phyloP scores from a whole-genome alignment of 2,888 invertebrate genomes.

The Caenorhabditis doughertyi region DNA sequence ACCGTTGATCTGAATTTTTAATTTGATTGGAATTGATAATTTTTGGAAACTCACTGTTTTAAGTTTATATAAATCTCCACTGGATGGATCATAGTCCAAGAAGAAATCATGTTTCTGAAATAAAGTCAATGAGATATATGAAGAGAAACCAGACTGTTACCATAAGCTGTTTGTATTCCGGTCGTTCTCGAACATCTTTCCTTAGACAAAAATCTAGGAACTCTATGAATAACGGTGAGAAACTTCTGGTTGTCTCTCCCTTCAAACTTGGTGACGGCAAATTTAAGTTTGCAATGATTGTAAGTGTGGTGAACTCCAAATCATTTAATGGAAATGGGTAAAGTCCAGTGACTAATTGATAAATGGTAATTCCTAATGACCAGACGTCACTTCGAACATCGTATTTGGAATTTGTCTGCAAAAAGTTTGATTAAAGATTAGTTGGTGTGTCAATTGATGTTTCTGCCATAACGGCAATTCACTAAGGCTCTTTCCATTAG shows the following conservation, averaged over 20 bases:
- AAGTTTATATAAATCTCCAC: slow-evolving; percentile 30
- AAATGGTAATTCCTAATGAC: slow-evolving; percentile 90
- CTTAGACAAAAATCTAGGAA: slow-evolving; percentile 78
- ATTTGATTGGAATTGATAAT: neutral
- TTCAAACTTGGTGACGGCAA: slow-evolving; percentile 53
- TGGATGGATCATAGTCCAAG: slow-evolving; percentile 36
- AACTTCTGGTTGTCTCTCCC: slow-evolving; percentile 59
- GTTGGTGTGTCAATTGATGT: too few species aligned
- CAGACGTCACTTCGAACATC: slow-evolving; percentile 99
- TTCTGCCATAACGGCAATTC: too few species aligned
- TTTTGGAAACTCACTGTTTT: slow-evolving; percentile 18
- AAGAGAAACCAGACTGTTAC: too few species aligned
- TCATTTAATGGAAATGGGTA: slow-evolving; percentile 64
- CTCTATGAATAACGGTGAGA: slow-evolving; percentile 73
- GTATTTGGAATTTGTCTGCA: slow-evolving; percentile 86
- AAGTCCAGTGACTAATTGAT: slow-evolving; percentile 95
- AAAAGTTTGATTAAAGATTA: neutral
- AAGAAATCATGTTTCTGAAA: slow-evolving; percentile 56
- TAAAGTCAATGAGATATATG: too few species aligned
- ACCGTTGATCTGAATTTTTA: slow-evolving; percentile 37
- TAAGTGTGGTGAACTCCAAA: slow-evolving; percentile 57
- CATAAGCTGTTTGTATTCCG: slow-evolving; percentile 78
- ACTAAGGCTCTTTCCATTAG: too few species aligned
- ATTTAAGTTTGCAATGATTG: slow-evolving; percentile 57
- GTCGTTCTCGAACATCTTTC: slow-evolving; percentile 76